Evolutionary conservation across 1,140 invertebrate genomes (phyloP), one percentile per base, ranked within the genome.

Genomic region (Archegozetes longisetosus): DNA sequence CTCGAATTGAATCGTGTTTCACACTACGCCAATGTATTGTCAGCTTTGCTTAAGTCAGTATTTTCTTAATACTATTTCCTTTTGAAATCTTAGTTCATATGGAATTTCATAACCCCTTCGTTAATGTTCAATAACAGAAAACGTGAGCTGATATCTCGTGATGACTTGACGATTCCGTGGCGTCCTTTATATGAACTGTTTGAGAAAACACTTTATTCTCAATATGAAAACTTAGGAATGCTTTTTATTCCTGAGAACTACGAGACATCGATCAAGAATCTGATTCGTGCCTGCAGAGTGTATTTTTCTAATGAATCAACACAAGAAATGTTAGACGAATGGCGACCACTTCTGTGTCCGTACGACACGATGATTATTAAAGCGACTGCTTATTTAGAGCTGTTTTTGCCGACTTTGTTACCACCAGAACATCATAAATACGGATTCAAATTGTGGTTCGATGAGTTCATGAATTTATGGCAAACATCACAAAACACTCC

Each of bases 121-220:
- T n/a, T n/a, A n/a, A n/a, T n/a, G 20, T 14, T 47, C 14, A n/a
- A 1, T 13, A 48, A 25, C 66, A 90, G 87, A 65, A 90, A 88
- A 75, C 80, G 75, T 65, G 73, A 83, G 66, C 74, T 92, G 27
- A 72, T 93, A 63, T 78, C 80, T 14, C 80, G 86, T 25, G 79
- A 84, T 62, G 90, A 95, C 58, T 68, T 96, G 53, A 77, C 78
- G 60, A 73, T 95, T 58, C 81, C 83, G 60, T 96, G 92, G 92
- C 77, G 80, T 66, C 89, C 89, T 40, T 71, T 95, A 17, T 92
- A 86, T 70, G 76, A 88, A 3, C 75, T 84, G 3, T 70, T 76
- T 55, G 69, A 78, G 46, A 67, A 67, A 55, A 68, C 79, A 9
- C 63, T 75, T 60, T 78, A 72, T 68, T 76, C 71, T 67, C 72